A percentile compares a stretch with the other conserved stretches of the same genome.
phyloP scores from a whole-genome alignment of 2,113 vertebrate species.

The Columba livia region DNA sequence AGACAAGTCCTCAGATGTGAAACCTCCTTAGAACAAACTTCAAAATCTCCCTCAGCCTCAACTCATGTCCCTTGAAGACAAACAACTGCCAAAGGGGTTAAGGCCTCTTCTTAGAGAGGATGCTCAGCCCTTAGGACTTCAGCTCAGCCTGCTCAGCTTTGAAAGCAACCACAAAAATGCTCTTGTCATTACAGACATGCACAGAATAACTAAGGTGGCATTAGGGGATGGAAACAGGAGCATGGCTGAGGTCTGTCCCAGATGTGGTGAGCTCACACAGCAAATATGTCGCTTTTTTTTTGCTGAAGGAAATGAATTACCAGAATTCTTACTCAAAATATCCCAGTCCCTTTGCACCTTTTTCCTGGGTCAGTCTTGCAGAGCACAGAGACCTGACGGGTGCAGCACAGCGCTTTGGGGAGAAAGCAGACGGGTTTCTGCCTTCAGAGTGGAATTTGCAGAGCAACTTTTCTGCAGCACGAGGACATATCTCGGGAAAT shows the following conservation, averaged over 20 bases:
- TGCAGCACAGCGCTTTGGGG: neutral
- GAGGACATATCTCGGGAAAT: neutral
- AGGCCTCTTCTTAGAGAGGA: neutral
- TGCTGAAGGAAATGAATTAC: neutral
- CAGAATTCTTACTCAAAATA: neutral
- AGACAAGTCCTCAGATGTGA: neutral
- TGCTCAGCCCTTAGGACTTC: neutral
- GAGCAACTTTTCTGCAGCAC: neutral
- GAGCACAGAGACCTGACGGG: accelerated
- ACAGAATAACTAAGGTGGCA: neutral
- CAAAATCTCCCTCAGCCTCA: neutral
- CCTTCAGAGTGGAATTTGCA: neutral
- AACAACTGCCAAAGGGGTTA: neutral
- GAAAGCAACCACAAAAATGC: neutral
- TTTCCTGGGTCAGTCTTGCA: neutral
- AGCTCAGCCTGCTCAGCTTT: neutral
- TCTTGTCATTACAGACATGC: neutral
- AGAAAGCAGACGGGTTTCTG: neutral
- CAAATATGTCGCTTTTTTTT: neutral
- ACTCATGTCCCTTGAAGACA: neutral
- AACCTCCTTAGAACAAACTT: neutral
- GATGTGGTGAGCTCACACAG: neutral
- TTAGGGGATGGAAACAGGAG: neutral
- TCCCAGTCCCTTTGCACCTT: neutral
- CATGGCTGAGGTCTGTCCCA: neutral